Base-by-base conservation (phyloP, 92 coral and sea anemone species). In the Phenganax subtilis region DNA sequence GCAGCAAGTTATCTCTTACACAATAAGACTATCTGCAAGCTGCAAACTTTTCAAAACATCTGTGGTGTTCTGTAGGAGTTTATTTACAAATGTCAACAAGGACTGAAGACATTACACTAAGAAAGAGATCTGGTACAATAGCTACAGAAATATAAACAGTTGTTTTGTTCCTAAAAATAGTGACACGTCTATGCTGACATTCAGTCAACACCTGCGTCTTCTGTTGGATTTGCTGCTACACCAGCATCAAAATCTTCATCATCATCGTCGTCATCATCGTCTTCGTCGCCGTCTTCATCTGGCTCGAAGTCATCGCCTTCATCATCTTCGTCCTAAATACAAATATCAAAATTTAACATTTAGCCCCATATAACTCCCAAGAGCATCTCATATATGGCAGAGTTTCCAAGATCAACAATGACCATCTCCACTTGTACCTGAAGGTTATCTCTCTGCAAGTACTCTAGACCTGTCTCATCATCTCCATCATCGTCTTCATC, bases 221-320 rank as follows among this genome's bases (percentile, higher is more conserved):
- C 74, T 3, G 74, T 60, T 62, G 73, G 14, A 44, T 67, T 10
- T 7, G 51, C 83, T 8, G 83, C 57, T 30, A 85, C 93, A 29
- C 88, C 82, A 69, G 85, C 92, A 14, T 76, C 89, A 58, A 84
- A 85, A 14, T 89, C 98, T 2, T 92, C 98, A 57, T 90, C 91
- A 4, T 89, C 96, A 1, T 90, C 98, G 7, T 87, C 92, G 3
- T 91, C 98, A 1, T 92, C 97, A 2, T 89, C 96, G 8, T 91
- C 98, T 25, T 90, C 97, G 44, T 92, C 98, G 25, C 88, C 97
- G 71, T 85, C 97, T 6, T 92, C 98, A 1, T 90, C 96, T 5
- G 98, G 98, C 63, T 94, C 91, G 25, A 94, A 94, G 54, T 94
- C 98, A 55, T 94, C 97, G 6, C 93, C 98, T 70, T 93, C 98